phyloP scores from a whole-genome alignment of 2,797 vertebrate genomes.

The Xiphorhynchus erythropygius region DNA sequence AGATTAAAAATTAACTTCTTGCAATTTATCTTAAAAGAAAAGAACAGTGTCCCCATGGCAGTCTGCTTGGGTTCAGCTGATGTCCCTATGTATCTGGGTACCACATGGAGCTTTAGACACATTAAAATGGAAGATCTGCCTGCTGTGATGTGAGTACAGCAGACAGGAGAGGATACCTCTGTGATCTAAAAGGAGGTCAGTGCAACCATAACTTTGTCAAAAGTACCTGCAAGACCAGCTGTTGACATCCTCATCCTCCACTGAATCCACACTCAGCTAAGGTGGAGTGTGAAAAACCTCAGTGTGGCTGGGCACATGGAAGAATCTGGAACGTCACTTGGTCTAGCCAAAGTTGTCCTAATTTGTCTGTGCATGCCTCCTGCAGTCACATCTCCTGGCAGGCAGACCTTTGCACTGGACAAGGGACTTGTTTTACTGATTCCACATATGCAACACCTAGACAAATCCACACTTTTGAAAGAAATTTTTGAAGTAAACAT shows the following conservation, averaged over 20 bases:
- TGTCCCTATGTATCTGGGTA: not conserved
- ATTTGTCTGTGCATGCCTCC: not conserved
- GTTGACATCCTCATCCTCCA: not conserved
- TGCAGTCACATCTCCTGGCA: not conserved
- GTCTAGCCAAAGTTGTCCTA: not conserved
- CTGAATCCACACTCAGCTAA: rapidly evolving
- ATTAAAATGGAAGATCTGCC: not conserved
- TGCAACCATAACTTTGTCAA: not conserved
- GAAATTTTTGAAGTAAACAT: not conserved
- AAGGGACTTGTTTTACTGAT: not conserved
- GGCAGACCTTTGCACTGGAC: not conserved
- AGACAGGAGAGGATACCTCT: not conserved
- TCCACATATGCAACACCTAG: not conserved
- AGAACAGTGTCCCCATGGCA: not conserved
- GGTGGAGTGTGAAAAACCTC: not conserved
- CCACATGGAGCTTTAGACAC: not conserved
- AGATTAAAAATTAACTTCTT: not conserved
- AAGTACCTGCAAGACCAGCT: not conserved
- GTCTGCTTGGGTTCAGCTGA: not conserved
- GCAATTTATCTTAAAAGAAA: not conserved
- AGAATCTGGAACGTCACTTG: not conserved
- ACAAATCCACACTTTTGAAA: not conserved
- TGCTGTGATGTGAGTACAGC: not conserved
- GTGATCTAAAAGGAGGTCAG: not conserved
- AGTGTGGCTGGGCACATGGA: not conserved